Base-by-base conservation (phyloP, 23 tunicate genomes). In the Aplidium turbinatum region DNA sequence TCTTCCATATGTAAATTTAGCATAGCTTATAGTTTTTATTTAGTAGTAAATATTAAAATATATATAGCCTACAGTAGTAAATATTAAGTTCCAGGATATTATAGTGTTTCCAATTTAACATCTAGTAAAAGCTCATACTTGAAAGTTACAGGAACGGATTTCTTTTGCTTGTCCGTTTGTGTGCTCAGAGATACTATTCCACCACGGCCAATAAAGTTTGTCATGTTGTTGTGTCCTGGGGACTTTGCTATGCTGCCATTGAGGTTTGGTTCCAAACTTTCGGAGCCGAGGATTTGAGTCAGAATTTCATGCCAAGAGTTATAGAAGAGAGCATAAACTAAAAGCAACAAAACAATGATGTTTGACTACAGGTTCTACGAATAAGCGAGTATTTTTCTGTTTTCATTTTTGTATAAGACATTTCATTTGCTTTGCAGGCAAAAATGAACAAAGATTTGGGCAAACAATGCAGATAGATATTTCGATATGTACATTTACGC, bases 321-420 rank as follows among this genome's bases (percentile, higher is more conserved):
- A 81, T 89, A 89, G 63, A 82, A 72, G 3, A 89, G 46, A 35
- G 96, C 96, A 35, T 69, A 78, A 63, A 82, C 96, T 89, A 56
- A 24, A 73, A 62, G 26, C 4, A 47, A 46, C 11, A 42, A 42
- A 11, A 11, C 11, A 42, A 42, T 9, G 11, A 9, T 9, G 50
- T 42, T 42, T 11, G 16, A 42, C 50, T 42, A 42, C 16, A 9
- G 50, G 13, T 9, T 16, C 11, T 11, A 16, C 16, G 50, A 11
- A 42, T 16, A 42, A 42, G 11, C 50, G 50, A 9, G 16, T n/a
- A n/a, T n/a, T n/a, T n/a, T n/a, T n/a, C n/a, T n/a, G n/a, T n/a
- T n/a, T n/a, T n/a, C n/a, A n/a, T n/a, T n/a, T n/a, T n/a, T n/a
- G n/a, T n/a, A n/a, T n/a, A n/a, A n/a, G n/a, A n/a, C n/a, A n/a